phyloP scores from a whole-genome alignment of 2,888 invertebrate species.

The Lathronympha strigana region DNA sequence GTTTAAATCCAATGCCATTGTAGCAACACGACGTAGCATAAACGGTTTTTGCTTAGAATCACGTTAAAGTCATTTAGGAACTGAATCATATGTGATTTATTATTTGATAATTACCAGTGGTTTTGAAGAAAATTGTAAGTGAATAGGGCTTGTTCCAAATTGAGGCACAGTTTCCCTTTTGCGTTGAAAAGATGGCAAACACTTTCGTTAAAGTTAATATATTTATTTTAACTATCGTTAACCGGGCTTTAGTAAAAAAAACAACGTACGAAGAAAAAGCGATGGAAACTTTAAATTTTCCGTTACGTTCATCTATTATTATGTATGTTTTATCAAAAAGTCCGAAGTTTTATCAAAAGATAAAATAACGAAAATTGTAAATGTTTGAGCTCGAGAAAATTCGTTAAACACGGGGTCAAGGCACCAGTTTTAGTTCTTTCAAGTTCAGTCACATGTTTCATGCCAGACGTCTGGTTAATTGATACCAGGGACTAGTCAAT shows the following conservation, averaged over 20 bases:
- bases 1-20: constrained; percentile 48
- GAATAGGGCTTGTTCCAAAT: too few species aligned
- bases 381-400: constrained; percentile 4
- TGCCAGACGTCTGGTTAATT: constrained; percentile 33
- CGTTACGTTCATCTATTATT: too few species aligned
- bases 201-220: too few species aligned
- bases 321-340: not conserved
- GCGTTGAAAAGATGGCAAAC: too few species aligned
- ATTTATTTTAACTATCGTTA: too few species aligned
- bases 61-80: constrained; percentile 38
- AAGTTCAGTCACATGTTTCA: constrained; percentile 35
- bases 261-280: too few species aligned
- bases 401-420: constrained; percentile 3
- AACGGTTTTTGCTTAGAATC: constrained; percentile 39
- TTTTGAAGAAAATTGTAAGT: too few species aligned
- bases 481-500: constrained; percentile 1
- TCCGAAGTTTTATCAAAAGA: constrained; percentile 5
- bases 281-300: too few species aligned
- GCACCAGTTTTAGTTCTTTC: constrained; percentile 1
- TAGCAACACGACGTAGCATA: constrained; percentile 41
- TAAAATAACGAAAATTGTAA: constrained; percentile 10
- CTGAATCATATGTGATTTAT: constrained; percentile 1
- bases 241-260: too few species aligned
- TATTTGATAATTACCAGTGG: not conserved
- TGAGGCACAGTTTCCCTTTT: too few species aligned